phyloP scores from a whole-genome alignment of 2,797 vertebrate species.

The Pelodytes ibericus region DNA sequence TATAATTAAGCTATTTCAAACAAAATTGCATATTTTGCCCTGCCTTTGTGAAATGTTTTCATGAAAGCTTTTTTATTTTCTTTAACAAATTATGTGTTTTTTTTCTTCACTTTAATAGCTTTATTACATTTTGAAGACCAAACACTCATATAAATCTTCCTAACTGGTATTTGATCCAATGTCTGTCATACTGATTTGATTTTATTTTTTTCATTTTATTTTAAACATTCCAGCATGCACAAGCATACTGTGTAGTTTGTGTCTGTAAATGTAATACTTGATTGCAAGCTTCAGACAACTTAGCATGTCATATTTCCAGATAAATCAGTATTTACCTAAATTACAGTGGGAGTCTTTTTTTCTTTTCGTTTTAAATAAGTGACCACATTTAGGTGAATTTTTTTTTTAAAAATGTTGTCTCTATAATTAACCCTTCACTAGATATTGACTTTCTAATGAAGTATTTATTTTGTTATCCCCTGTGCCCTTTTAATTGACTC shows the following conservation, averaged over 20 bases:
- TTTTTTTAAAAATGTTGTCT: no score
- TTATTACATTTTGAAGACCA: slow-evolving; percentile 29
- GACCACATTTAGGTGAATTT: no score
- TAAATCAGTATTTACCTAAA: slow-evolving; percentile 6
- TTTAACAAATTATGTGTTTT: slow-evolving; percentile 8
- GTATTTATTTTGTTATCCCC: no score
- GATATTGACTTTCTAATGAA: no score
- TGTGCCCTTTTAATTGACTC: no score
- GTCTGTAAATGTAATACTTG: slow-evolving; percentile 16
- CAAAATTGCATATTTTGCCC: not conserved
- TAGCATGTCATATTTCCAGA: slow-evolving; percentile 8
- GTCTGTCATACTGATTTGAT: slow-evolving; percentile 23
- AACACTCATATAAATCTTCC: slow-evolving; percentile 35
- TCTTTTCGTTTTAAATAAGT: not conserved
- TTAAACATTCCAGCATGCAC: slow-evolving; percentile 25
- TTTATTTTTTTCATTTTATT: slow-evolving; percentile 19
- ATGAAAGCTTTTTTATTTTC: not conserved
- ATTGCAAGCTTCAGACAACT: slow-evolving; percentile 20
- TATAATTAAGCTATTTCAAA: not conserved
- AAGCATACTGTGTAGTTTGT: slow-evolving; percentile 19
- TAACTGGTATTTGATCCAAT: slow-evolving; percentile 34
- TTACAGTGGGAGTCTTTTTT: not conserved
- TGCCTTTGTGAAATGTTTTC: not conserved
- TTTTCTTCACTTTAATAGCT: slow-evolving; percentile 1
- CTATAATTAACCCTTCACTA: no score